Conservation (phyloP, 2,888 invertebrate genomes). For the Diaperis boleti region DNA sequence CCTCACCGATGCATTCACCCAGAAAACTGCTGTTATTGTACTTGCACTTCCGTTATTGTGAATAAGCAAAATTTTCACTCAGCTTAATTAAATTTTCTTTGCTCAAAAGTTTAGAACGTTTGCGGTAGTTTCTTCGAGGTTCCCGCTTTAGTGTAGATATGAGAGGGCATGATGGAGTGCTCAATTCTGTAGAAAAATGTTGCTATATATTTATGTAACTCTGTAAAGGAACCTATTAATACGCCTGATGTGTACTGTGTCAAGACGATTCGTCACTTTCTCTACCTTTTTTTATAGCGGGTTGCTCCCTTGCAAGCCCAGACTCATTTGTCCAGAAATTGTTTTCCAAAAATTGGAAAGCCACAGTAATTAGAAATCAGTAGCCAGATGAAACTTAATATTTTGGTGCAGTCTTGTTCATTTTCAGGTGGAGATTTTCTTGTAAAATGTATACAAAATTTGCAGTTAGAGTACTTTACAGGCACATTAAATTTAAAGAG, state of each 20-base stretch:
- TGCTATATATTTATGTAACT: too few species aligned
- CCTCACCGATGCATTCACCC: conserved; percentile 23
- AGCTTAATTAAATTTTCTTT: conserved; percentile 14
- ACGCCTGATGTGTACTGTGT: conserved; percentile 14
- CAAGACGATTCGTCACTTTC: too few species aligned
- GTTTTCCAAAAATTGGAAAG: too few species aligned
- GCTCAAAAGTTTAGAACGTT: conserved; percentile 5
- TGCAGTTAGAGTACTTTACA: neutral
- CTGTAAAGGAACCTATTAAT: neutral
- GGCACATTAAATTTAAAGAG: neutral
- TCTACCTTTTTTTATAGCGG: too few species aligned
- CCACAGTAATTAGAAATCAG: too few species aligned
- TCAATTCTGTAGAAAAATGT: neutral
- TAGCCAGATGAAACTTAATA: too few species aligned
- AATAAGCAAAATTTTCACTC: conserved; percentile 2
- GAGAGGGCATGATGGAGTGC: conserved; percentile 12
- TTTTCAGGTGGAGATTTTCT: too few species aligned
- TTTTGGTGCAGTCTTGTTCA: too few species aligned
- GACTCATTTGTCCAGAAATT: too few species aligned
- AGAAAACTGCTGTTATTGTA: conserved; percentile 13
- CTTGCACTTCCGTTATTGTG: conserved; percentile 11
- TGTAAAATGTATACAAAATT: too few species aligned
- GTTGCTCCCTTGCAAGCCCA: too few species aligned
- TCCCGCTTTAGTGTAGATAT: conserved; percentile 7
- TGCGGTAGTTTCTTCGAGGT: neutral